Conservation (phyloP, 2,888 invertebrate species). For the Latheticus oryzae region DNA sequence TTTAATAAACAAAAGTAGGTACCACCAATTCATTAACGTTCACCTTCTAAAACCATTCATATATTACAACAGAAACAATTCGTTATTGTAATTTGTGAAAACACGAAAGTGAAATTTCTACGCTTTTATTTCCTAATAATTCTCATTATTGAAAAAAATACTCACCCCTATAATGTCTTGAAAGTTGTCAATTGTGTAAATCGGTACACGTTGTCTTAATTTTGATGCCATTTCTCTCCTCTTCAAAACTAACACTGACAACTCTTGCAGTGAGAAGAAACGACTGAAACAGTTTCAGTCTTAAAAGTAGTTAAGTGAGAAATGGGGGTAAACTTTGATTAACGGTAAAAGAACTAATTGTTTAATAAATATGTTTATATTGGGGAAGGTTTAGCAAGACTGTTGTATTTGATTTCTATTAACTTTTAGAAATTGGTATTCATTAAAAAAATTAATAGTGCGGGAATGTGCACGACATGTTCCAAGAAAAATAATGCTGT, state of each 20-base stretch:
- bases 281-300: slow-evolving; percentile 11
- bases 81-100: slow-evolving; percentile 23
- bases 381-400: too few species aligned
- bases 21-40: too few species aligned
- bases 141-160: too few species aligned
- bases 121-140: slow-evolving; percentile 16
- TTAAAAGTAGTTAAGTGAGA: too few species aligned
- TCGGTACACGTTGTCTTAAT: slow-evolving; percentile 57
- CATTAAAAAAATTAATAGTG: slow-evolving; percentile 37
- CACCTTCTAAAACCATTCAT: too few species aligned
- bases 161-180: too few species aligned
- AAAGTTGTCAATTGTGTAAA: too few species aligned
- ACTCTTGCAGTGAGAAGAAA: slow-evolving; percentile 20
- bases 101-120: slow-evolving; percentile 25
- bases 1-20: too few species aligned
- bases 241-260: slow-evolving; percentile 15
- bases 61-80: slow-evolving; percentile 12
- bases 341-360: slow-evolving; percentile 20
- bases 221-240: slow-evolving; percentile 67
- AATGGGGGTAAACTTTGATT: slow-evolving; percentile 26
- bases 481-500: slow-evolving; percentile 31
- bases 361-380: too few species aligned
- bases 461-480: slow-evolving; percentile 29
- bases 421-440: slow-evolving; percentile 34
- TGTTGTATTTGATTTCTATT: slow-evolving; percentile 21